Percentiles rank a stretch among this genome's conserved stretches.
Evolutionary conservation across 1,140 invertebrate species (phyloP).

Genomic region (Euglossa dilemma): DNA sequence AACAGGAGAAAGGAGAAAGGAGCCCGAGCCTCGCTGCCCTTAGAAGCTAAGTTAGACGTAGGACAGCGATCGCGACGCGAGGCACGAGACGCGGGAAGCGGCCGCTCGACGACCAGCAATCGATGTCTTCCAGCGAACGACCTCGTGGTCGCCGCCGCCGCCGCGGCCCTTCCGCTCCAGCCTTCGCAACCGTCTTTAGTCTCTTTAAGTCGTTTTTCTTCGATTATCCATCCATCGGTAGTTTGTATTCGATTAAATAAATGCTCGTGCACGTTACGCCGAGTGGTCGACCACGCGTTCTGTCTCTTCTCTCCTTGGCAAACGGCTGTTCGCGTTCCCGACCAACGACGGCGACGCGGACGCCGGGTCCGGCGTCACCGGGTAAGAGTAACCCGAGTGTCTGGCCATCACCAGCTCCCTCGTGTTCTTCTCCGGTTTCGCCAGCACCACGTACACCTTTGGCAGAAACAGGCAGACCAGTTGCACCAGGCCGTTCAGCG

Average conservation of each 20-base stretch:
- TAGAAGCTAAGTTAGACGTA: not conserved
- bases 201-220: not conserved
- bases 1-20: fast-evolving
- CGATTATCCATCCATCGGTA: not conserved
- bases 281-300: too few species aligned
- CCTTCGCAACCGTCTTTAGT: too few species aligned
- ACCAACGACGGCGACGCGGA: not conserved
- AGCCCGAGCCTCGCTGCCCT: constrained; percentile 3
- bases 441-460: constrained; percentile 86
- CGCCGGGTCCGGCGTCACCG: not conserved
- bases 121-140: constrained; percentile 69
- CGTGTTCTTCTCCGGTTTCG: constrained; percentile 88
- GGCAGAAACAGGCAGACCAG: constrained; percentile 85
- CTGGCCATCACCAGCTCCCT: constrained; percentile 84
- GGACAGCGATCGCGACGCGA: not conserved
- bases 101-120: not conserved
- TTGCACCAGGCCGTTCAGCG: constrained; percentile 82
- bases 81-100: too few species aligned
- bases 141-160: constrained; percentile 10
- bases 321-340: too few species aligned
- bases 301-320: too few species aligned
- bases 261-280: not conserved
- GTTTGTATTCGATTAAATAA: not conserved
- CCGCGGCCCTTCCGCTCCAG: not conserved
- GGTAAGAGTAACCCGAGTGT: constrained; percentile 72